Conservation (phyloP, 2,113 vertebrate species). For the Actinemys pallida region DNA sequence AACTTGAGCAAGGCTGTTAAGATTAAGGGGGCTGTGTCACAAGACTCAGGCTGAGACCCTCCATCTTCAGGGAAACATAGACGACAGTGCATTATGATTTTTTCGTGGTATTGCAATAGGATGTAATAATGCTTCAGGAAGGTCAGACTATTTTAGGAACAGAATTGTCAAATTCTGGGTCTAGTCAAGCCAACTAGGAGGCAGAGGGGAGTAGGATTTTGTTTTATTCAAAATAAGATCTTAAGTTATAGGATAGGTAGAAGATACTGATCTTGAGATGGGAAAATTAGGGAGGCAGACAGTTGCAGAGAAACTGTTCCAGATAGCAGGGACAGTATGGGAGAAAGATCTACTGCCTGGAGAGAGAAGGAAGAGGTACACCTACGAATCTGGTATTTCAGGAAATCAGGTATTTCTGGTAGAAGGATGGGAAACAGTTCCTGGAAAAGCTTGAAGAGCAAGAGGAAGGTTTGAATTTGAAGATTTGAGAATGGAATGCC, state of each 20-base stretch:
- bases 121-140: neutral
- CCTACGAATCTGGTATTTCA: neutral
- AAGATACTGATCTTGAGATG: fast-evolving
- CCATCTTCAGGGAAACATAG: fast-evolving
- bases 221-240: neutral
- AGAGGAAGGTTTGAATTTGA: neutral
- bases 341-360: neutral
- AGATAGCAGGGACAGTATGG: neutral
- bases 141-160: fast-evolving
- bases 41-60: fast-evolving
- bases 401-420: neutral
- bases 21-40: fast-evolving
- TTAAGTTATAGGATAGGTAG: neutral
- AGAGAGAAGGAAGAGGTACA: neutral
- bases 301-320: fast-evolving
- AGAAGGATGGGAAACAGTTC: neutral
- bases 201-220: neutral
- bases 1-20: fast-evolving
- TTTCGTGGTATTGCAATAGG: fast-evolving
- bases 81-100: neutral
- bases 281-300: neutral
- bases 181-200: neutral
- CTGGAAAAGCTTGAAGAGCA: neutral
- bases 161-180: neutral
- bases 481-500: neutral